Evolutionary conservation across 2,797 vertebrate species (phyloP), one percentile per base, ranked within the genome.

Genomic region (Moxostoma hubbsi): DNA sequence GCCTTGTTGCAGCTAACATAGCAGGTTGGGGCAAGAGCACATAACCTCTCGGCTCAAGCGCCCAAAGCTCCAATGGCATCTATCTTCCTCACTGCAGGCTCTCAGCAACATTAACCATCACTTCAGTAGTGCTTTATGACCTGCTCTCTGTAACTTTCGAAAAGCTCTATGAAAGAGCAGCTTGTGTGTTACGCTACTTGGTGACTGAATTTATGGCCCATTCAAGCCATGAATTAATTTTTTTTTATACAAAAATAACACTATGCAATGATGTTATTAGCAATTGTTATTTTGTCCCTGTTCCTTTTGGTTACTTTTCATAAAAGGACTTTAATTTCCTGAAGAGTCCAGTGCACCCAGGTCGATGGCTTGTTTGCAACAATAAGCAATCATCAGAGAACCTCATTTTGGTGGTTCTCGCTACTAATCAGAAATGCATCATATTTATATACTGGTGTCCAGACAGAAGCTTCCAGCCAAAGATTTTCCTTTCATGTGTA

Each of bases 341-440:
- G 10, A 57, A 51, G 24, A 43, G 54, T 64, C 16, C 70, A 70
- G 68, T 18, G 9, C n/a, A 43, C 36, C 12, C 63, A 45, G 71
- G 55, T 59, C 74, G 24, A 43, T 11, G 55, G 13, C 55, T 76
- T 76, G 24, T 69, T 78, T 65, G 10, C 10, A 62, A n/a, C 5
- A 47, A 81, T 73, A 69, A 82, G 75, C 75, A 46, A 62, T 75
- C 66, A 66, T 64, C 55, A 82, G 55, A 77, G 64, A 62, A 72
- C 66, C 71, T 61, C 57, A 87, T 83, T 82, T 84, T 83, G 73
- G 82, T 87, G 73, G 83, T 85, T 86, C 86, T 78, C 73, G 76
- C 76, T 75, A 76, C 81, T 88, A 90, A 91, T 93, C 91, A 90
- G 85, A 87, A 87, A 82, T 88, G 87, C 88, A 92, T 93, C 89